Base-by-base conservation (phyloP, 2,113 vertebrate genomes). In the Accipiter virgatus region DNA sequence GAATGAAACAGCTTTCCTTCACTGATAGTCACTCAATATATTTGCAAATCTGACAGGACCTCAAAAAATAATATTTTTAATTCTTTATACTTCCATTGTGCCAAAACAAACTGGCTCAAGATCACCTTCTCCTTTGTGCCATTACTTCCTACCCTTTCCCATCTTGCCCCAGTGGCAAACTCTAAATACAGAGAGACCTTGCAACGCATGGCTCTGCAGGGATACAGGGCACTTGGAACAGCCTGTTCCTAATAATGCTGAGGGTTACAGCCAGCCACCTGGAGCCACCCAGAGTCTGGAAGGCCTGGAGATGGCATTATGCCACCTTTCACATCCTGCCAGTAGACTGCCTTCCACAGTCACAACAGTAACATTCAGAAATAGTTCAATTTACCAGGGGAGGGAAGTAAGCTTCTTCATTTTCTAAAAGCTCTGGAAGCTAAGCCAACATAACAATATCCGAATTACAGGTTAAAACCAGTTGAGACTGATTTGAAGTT, bases 171-270 rank as follows among this genome's bases (percentile, higher is more conserved):
- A 50, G 13, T 1, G 2, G 31, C 38, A 63, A 81, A 12, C 48
- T 23, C 31, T 5, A 10, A 55, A 43, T 7, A 20, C 15, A 32
- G n/a, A 4, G 32, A 75, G n/a, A 4, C 36, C 50, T 62, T 15
- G 78, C 59, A 22, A 4, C 0, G n/a, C 16, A 1, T 0, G 2
- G 45, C 42, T 62, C 68, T 8, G 3, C 63, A 29, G 70, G 43
- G 53, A 36, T 10, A 11, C 27, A 8, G 32, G n/a, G 17, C 29
- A 9, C 58, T 13, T 11, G 11, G 62, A 52, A 43, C 65, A 59
- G 84, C 56, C 84, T 21, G 29, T 5, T 55, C 43, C 65, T 13
- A 21, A 7, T 4, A 27, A 10, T 1, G 3, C 5, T 22, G 55
- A 43, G 2, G 16, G 32, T 25, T 36, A 29, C 53, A 72, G 87